Evolutionary conservation across 2,113 vertebrate genomes (phyloP).

Genomic region (Thamnaconus septentrionalis): DNA sequence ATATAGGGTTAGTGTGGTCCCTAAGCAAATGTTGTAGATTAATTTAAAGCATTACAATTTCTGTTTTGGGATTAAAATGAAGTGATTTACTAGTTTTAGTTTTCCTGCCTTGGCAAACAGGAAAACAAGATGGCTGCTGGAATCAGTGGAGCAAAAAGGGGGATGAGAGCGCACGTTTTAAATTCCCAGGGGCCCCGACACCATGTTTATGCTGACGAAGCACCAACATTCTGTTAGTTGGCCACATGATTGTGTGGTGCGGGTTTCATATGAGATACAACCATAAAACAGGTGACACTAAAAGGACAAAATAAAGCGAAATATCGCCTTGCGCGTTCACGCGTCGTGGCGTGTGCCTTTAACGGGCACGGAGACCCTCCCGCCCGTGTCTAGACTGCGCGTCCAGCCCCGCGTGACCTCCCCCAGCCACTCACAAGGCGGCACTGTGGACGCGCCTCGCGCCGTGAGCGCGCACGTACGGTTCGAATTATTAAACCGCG

Average conservation of each 20-base stretch:
- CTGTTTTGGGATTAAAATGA: not conserved
- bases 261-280: no score
- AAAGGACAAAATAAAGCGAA: conserved; percentile 19
- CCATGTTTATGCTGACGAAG: not conserved
- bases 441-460: conserved; percentile 57
- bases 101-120: not conserved
- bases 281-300: no score
- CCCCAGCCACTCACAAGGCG: conserved; percentile 44
- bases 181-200: no score
- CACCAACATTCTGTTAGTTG: no score
- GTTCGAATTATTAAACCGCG: conserved; percentile 46
- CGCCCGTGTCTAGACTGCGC: conserved; percentile 48
- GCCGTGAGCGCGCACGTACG: conserved; percentile 75
- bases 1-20: no score
- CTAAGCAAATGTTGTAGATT: no score
- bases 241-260: no score
- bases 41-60: no score
- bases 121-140: conserved; percentile 76
- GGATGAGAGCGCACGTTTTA: not conserved
- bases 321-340: conserved; percentile 72
- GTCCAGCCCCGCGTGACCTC: conserved; percentile 54
- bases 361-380: conserved; percentile 65
- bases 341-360: conserved; percentile 30
- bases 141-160: conserved; percentile 13
- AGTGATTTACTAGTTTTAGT: not conserved